Conservation (phyloP, 92 coral and sea anemone genomes). For the Muricea muricata region DNA sequence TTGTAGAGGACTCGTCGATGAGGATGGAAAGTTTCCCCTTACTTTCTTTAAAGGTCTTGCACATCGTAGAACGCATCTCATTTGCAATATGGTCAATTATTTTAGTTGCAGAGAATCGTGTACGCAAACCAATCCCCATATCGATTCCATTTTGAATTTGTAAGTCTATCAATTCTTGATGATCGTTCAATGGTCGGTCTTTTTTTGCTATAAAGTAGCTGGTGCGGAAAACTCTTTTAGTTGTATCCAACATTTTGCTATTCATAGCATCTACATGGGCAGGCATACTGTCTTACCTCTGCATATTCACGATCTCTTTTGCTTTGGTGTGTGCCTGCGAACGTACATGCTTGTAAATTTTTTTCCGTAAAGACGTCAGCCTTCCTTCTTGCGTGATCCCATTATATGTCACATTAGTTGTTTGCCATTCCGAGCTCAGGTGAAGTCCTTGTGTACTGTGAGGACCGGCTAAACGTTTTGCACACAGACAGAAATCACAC, state of each 20-base stretch:
- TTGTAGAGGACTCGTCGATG: not conserved
- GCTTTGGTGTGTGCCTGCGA: not conserved
- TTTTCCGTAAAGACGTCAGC: not conserved
- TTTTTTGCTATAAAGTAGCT: slow-evolving; percentile 11
- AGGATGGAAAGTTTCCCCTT: slow-evolving; percentile 5
- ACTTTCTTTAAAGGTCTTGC: not conserved
- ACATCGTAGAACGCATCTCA: slow-evolving; percentile 6
- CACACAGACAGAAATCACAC: not conserved
- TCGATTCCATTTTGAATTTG: slow-evolving; percentile 5
- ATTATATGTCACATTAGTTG: not conserved
- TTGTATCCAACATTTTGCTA: not conserved
- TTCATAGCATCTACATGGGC: not conserved
- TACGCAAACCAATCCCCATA: slow-evolving; percentile 3
- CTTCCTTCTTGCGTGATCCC: not conserved
- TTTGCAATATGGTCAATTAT: slow-evolving; percentile 3
- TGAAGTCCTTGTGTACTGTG: not conserved
- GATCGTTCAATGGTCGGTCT: not conserved
- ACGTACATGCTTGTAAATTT: not conserved
- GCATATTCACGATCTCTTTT: not conserved
- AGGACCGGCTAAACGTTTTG: slow-evolving; percentile 1
- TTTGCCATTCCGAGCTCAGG: slow-evolving; percentile 6
- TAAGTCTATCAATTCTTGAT: not conserved
- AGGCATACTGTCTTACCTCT: not conserved
- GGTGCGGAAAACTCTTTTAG: not conserved
- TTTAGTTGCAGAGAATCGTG: not conserved